Percentiles rank a stretch among this genome's conserved stretches.
phyloP scores from a whole-genome alignment of 2,797 vertebrate species.

The Pelobates cultripes region DNA sequence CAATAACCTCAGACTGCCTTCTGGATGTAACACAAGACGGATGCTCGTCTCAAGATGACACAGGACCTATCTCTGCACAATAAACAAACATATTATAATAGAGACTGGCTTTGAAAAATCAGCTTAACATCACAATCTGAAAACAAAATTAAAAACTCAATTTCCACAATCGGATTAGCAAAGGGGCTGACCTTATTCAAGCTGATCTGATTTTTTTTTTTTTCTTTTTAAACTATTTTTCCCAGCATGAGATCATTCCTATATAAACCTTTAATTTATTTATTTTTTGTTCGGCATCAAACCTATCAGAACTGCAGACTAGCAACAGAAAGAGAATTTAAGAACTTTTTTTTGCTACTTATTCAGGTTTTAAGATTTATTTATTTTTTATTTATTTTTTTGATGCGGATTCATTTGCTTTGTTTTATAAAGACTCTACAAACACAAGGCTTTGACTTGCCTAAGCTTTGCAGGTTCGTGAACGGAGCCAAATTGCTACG shows the following conservation, averaged over 20 bases:
- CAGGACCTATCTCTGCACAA: neutral
- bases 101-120: neutral
- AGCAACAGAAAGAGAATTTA: no score
- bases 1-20: neutral
- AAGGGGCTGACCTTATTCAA: neutral
- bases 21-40: neutral
- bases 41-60: neutral
- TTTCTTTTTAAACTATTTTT: neutral
- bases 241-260: neutral
- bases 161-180: slow-evolving; percentile 21
- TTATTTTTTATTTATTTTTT: no score
- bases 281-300: no score
- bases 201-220: neutral
- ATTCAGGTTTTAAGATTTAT: no score
- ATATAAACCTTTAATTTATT: no score
- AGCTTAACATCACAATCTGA: slow-evolving; percentile 27
- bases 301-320: no score
- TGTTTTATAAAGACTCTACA: neutral
- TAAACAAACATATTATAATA: neutral
- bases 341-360: no score
- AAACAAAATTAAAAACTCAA: slow-evolving; percentile 22
- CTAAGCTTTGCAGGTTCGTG: slow-evolving; percentile 10
- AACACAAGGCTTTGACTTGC: slow-evolving; percentile 7
- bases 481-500: slow-evolving; percentile 31
- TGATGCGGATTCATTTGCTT: no score